A percentile compares a stretch with the other conserved stretches of the same genome.
Evolutionary conservation across 2,797 vertebrate genomes (phyloP).

Genomic region (Sebastes diaconus): DNA sequence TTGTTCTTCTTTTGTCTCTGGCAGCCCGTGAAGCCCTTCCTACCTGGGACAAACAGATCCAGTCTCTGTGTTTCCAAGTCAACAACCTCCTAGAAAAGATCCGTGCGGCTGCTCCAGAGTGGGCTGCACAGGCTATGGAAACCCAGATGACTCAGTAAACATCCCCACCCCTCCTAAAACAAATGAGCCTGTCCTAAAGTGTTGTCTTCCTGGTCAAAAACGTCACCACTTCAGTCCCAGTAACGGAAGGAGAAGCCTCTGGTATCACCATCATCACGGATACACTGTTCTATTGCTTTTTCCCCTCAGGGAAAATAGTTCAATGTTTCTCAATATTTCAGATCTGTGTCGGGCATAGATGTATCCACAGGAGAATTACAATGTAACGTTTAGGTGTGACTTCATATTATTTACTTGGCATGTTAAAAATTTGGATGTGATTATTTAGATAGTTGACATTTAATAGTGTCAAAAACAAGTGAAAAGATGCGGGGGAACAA

Average conservation of each 20-base stretch:
- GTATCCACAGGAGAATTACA: not conserved
- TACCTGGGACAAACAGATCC: conserved; percentile 99
- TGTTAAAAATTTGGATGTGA: not conserved
- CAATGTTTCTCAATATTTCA: not conserved
- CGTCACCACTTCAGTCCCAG: not conserved
- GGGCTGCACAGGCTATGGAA: conserved; percentile 97
- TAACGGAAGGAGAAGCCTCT: not conserved
- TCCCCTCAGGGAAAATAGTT: not conserved
- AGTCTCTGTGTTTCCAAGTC: conserved; percentile 98
- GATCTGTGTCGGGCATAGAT: not conserved
- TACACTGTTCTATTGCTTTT: not conserved
- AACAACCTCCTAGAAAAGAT: conserved; percentile 99
- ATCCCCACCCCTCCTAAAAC: not conserved
- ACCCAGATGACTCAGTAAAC: conserved; percentile 95
- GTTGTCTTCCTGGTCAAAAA: conserved; percentile 30
- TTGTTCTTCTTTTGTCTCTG: not conserved
- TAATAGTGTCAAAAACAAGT: not conserved
- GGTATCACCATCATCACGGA: not conserved
- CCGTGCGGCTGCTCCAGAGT: conserved; percentile 92
- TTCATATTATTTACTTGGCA: conserved; percentile 5
- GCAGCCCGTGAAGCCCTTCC: conserved; percentile 95
- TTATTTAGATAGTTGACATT: conserved; percentile 9
- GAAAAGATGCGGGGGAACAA: not conserved
- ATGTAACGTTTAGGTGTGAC: conserved; percentile 16
- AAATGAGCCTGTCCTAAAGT: not conserved